Base-by-base conservation (phyloP, 2,797 vertebrate species). In the Scleropages formosus region DNA sequence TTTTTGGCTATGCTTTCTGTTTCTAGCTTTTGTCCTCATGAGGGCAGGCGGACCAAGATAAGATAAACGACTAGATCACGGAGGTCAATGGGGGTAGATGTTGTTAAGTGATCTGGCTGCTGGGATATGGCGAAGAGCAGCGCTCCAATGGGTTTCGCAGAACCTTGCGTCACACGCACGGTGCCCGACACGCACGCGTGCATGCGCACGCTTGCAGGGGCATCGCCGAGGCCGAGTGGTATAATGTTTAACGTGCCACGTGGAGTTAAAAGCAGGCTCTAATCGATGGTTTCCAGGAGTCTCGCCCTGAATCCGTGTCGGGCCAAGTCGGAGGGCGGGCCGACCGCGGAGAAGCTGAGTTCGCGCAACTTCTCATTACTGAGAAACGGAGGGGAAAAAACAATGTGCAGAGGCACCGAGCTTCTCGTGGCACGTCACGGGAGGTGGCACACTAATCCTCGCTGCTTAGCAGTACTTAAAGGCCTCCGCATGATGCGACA, bases 401-500 rank as follows among this genome's bases (percentile, higher is more conserved):
- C 53, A 59, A 60, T 46, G 20, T 56, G 61, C 51, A 31, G 46
- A 72, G 77, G 75, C 61, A 78, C 31, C 27, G 60, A 64, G 49
- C 72, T 75, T 47, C 67, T 66, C 44, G 63, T 64, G 26, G 27
- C 60, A 18, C 64, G 73, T 72, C 60, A 11, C 22, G 51, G 58
- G 67, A 75, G 77, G 73, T 59, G 31, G 22, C 26, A 53, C n/a
- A 46, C 59, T 83, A 78, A 78, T 86, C 78, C 61, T 77, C 24
- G 73, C 78, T 90, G 88, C 89, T 88, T 88, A 89, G 90, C 86
- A 90, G 89, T 81, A 62, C 82, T 84, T 69, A 18, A 66, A 65
- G 77, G 77, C 78, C 49, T 49, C 80, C 82, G 86, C 78, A 77
- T 58, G 18, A 80, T 62, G 76, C 81, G 4, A 77, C 84, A 75